Percentiles rank a stretch among this genome's conserved stretches.
These are phyloP conservation scores for Chamaetylas fuelleborni DNA, from an alignment of 2,113 vertebrate species.

Conservation along the genomic window DNA sequence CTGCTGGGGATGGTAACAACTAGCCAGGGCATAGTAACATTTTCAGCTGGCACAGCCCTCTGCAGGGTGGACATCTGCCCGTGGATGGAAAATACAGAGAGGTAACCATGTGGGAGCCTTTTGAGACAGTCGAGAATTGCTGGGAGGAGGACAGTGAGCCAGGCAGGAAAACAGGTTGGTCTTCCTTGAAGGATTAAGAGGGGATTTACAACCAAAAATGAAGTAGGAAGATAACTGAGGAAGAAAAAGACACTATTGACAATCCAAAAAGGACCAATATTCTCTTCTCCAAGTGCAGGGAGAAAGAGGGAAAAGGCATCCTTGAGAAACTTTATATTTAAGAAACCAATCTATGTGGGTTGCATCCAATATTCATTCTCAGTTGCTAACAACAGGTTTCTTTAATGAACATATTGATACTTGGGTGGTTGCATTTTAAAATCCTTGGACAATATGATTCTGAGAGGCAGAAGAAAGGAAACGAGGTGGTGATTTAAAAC, in stretches of 20 bases:
- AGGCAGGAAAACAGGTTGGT: not conserved
- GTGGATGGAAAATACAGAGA: not conserved
- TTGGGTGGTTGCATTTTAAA: not conserved
- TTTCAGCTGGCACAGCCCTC: slow-evolving; percentile 3
- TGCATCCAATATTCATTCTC: not conserved
- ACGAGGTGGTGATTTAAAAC: not conserved
- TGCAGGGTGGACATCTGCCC: not conserved
- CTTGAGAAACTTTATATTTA: not conserved
- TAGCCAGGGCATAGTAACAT: not conserved
- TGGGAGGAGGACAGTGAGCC: not conserved
- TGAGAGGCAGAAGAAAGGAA: slow-evolving; percentile 12
- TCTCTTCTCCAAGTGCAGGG: not conserved
- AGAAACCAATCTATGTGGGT: not conserved
- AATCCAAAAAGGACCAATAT: not conserved
- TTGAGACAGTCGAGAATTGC: not conserved
- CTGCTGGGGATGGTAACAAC: not conserved
- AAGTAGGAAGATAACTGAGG: not conserved
- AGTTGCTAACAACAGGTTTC: not conserved
- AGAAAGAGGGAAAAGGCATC: not conserved
- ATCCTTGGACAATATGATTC: not conserved
- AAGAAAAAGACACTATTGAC: not conserved
- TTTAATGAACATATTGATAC: not conserved
- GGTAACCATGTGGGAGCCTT: not conserved
- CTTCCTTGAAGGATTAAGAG: not conserved
- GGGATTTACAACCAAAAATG: not conserved